A percentile compares a stretch with the other conserved stretches of the same genome.
Conservation (phyloP, 2,888 invertebrate species). For the Altica lythri region DNA sequence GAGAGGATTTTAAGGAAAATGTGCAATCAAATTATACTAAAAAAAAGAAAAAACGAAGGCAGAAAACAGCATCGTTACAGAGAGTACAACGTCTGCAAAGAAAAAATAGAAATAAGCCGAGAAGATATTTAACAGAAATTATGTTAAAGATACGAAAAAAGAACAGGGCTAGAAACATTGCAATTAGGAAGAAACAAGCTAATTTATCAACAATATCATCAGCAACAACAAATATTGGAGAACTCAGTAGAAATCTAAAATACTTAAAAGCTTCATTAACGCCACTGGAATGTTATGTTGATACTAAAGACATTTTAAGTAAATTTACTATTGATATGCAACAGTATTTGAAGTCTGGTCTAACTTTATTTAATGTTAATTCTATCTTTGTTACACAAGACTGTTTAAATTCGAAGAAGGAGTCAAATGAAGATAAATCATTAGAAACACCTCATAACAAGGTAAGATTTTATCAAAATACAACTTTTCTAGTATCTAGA, state of each 20-base stretch:
- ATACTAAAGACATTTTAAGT: slow-evolving; percentile 43
- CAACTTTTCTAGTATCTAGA: no score
- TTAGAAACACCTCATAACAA: not conserved
- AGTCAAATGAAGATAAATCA: not conserved
- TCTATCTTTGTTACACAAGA: slow-evolving; percentile 31
- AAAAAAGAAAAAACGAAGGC: not conserved
- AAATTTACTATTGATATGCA: slow-evolving; percentile 41
- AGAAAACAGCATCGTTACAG: not conserved
- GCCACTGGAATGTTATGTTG: slow-evolving; percentile 41
- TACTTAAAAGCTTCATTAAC: slow-evolving; percentile 37
- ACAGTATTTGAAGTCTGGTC: slow-evolving; percentile 41
- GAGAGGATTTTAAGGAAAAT: slow-evolving; percentile 28
- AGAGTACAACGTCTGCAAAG: not conserved
- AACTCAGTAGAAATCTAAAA: slow-evolving; percentile 23
- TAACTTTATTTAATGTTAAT: slow-evolving; percentile 43
- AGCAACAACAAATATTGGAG: slow-evolving; percentile 19
- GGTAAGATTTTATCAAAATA: no score
- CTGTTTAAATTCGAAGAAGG: not conserved
- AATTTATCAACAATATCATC: no score
- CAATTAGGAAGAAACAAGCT: no score
- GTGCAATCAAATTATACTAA: slow-evolving; percentile 4
- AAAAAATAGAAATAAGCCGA: not conserved
- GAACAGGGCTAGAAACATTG: slow-evolving; percentile 27
- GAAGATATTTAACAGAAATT: slow-evolving; percentile 30
- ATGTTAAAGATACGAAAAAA: slow-evolving; percentile 33